These are phyloP conservation scores for Nematopogon swammerdamellus DNA, from an alignment of 2,888 invertebrate genomes.

Conservation along the genomic window DNA sequence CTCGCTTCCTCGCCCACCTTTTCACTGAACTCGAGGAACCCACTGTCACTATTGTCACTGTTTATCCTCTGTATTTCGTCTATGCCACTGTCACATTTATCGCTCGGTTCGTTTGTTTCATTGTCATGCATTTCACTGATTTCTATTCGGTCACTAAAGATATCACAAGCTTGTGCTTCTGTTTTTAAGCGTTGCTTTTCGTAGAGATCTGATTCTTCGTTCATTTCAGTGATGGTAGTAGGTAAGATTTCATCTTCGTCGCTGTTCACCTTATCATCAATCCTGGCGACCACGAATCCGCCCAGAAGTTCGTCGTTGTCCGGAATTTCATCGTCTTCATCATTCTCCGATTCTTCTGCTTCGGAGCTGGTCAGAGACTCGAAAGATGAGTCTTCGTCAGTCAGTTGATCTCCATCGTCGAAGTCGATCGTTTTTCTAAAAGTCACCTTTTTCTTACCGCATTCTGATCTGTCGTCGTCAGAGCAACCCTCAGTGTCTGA, in stretches of 20 bases:
- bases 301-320: constrained; percentile 31
- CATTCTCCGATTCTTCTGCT: constrained; percentile 23
- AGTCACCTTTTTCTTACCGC: constrained; percentile 42
- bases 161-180: too few species aligned
- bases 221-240: too few species aligned
- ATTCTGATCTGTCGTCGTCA: constrained; percentile 43
- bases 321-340: constrained; percentile 28
- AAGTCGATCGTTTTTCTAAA: constrained; percentile 49
- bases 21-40: constrained; percentile 41
- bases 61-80: constrained; percentile 31
- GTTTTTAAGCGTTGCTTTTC: too few species aligned
- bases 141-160: too few species aligned
- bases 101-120: constrained; percentile 11
- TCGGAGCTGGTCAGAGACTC: constrained; percentile 35
- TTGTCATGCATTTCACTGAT: constrained; percentile 30
- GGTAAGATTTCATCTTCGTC: too few species aligned
- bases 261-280: constrained; percentile 8
- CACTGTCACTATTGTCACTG: constrained; percentile 51
- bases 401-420: constrained; percentile 49
- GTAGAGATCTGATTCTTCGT: too few species aligned
- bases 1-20: constrained; percentile 17
- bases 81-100: constrained; percentile 6
- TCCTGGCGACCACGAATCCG: constrained; percentile 21
- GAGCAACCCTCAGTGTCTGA: constrained; percentile 42
- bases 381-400: constrained; percentile 42